Percentiles rank a stretch among this genome's conserved stretches.
Evolutionary conservation across 1,140 invertebrate species (phyloP).

Genomic region (Drosophila pandora): DNA sequence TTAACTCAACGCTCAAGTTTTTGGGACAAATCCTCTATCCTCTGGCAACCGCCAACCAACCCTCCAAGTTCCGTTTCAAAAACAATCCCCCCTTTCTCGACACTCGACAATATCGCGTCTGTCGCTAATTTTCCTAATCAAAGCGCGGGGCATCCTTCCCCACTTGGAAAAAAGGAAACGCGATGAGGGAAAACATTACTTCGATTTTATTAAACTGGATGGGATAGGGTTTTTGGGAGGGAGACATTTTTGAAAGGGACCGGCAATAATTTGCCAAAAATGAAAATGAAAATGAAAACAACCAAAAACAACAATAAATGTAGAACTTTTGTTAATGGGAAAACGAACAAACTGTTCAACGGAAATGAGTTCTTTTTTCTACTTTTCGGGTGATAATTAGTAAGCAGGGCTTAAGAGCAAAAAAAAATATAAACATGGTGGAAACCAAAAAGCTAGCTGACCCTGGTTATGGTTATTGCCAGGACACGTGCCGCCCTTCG

Average conservation of each 20-base stretch:
- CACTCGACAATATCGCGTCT: slow-evolving; percentile 35
- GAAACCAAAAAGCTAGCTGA: slow-evolving; percentile 28
- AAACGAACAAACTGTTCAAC: slow-evolving; percentile 42
- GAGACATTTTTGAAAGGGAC: slow-evolving; percentile 59
- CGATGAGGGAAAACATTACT: slow-evolving; percentile 49
- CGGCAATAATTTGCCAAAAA: slow-evolving; percentile 67
- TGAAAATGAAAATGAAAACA: slow-evolving; percentile 59
- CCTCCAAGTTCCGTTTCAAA: slow-evolving; percentile 8
- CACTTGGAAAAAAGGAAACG: neutral
- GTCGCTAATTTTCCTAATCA: slow-evolving; percentile 79
- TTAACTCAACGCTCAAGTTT: slow-evolving; percentile 74
- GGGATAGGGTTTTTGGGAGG: slow-evolving; percentile 25
- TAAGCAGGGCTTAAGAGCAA: slow-evolving; percentile 49
- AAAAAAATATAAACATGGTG: slow-evolving; percentile 9
- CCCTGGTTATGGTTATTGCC: slow-evolving; percentile 52
- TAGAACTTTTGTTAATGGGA: slow-evolving; percentile 70
- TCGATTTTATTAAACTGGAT: slow-evolving; percentile 74
- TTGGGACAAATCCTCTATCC: slow-evolving; percentile 20
- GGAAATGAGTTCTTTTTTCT: slow-evolving; percentile 53
- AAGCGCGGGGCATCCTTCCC: slow-evolving; percentile 44
- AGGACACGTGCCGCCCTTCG: slow-evolving; percentile 46
- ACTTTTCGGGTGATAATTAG: slow-evolving; percentile 67
- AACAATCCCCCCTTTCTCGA: neutral
- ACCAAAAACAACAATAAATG: slow-evolving; percentile 76
- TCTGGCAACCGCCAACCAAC: slow-evolving; percentile 5